Percentiles rank a stretch among this genome's conserved stretches.
Evolutionary conservation across 2,797 vertebrate species (phyloP).

Genomic region (Ctenosaura bakeri): DNA sequence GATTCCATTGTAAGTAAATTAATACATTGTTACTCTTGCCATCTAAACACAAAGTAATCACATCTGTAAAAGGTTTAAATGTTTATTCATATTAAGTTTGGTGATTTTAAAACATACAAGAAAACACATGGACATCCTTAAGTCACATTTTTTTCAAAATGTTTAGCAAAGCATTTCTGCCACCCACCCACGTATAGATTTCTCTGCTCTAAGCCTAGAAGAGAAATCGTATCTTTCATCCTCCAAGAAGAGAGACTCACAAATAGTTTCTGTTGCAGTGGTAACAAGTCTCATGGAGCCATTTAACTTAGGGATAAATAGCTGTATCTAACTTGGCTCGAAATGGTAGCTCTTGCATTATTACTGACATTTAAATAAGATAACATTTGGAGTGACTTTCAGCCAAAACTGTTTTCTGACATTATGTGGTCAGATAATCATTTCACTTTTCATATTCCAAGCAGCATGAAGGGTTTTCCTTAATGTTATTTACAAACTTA

Average conservation of each 20-base stretch:
- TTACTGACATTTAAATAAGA: conserved; percentile 24
- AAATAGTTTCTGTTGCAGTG: not conserved
- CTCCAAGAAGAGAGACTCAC: not conserved
- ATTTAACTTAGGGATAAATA: conserved; percentile 31
- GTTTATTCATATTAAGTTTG: not conserved
- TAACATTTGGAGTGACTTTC: conserved; percentile 30
- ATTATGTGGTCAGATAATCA: conserved; percentile 33
- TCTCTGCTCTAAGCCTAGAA: not conserved
- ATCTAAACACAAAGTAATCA: not conserved
- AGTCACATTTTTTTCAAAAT: conserved; percentile 15
- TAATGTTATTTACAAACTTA: conserved; percentile 8
- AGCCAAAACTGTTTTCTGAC: conserved; percentile 32
- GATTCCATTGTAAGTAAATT: not conserved
- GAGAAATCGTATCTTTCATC: conserved; percentile 23
- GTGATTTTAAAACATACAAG: conserved; percentile 7
- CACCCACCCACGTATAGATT: not conserved
- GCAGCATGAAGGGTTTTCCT: not conserved
- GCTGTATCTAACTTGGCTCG: not conserved
- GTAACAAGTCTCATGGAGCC: not conserved
- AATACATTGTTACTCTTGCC: not conserved
- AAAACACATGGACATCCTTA: conserved; percentile 1
- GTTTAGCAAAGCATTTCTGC: rapidly evolving
- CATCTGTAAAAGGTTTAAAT: not conserved
- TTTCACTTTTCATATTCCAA: not conserved
- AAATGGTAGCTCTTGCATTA: not conserved